Evolutionary conservation across 2,888 invertebrate genomes (phyloP), one percentile per base, ranked within the genome.

Genomic region (Cactoblastis cactorum): DNA sequence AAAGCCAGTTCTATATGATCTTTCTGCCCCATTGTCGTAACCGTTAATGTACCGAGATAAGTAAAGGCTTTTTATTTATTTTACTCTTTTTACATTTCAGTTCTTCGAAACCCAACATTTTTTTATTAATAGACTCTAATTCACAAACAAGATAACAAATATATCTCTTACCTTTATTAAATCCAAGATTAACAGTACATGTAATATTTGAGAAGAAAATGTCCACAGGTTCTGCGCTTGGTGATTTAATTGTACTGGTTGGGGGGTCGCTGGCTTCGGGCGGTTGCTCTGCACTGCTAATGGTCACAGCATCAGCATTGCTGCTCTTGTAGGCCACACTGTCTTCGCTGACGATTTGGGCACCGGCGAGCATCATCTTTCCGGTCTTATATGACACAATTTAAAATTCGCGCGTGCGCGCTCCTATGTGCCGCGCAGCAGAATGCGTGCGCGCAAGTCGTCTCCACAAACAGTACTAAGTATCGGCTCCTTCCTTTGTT

Each of bases 141-240:
- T n/a, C n/a, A n/a, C n/a, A n/a, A n/a, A n/a, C n/a, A n/a, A n/a
- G n/a, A n/a, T 24, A 12, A n/a, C 34, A 34, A 4, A 15, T 3
- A 39, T 19, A 9, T 1, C 38, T 33, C 83, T 82, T 76, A 95
- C 95, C 95, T 92, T 93, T 94, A 67, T 92, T 91, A 62, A 93
- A 92, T 58, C 95, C 95, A 53, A 94, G 83, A 33, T 91, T 92
- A 14, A 95, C 95, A 0, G 92, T 93, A 68, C 94, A 95, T 0
- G 92, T 92, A 56, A 96, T 91, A 68, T 95, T 92, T 53, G 93
- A 92, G 76, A 96, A 96, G 59, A 92, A 91, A 56, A 96, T 92
- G 69, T 95, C 94, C 32, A 95, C 91, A 1, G 92, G 91, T 11
- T 92, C 90, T 47, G 68, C 63, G 4, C 62, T 71, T 1, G 86